Base-by-base conservation (phyloP, 2,888 invertebrate genomes). In the Ophion obscuratus region DNA sequence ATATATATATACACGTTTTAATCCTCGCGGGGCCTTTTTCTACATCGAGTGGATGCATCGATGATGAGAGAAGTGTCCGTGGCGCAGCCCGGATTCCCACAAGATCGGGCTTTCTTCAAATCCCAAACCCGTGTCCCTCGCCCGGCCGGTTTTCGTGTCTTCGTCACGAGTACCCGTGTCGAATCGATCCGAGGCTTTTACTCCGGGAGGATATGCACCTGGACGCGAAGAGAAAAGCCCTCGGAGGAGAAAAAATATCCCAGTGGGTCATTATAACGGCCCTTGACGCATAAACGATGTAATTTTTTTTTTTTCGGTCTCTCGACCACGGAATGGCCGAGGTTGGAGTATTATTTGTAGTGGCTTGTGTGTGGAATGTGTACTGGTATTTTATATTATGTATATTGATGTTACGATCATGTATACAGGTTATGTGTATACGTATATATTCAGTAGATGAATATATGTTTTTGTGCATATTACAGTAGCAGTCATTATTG, bases 181-280 rank as follows among this genome's bases (percentile, higher is more conserved):
- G 82, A 85, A 83, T 85, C 76, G 80, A 80, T 85, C 83, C 80
- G 71, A 76, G 79, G 71, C 70, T 83, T 83, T 80, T 73, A 57
- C 57, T 80, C 73, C 44, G 36, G 40, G 67, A 27, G 9, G 44
- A 62, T 59, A 59, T 27, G n/a, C 11, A 24, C 31, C 31, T 24
- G 31, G 27, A 27, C 7, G 31, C 27, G 47, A 36, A 20, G n/a
- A 62, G 53, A 61, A 75, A 71, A 67, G 75, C 75, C 71, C 62
- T 75, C 75, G 78, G 64, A 61, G 53, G n/a, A 11, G 64, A 24
- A 40, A 62, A 70, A 62, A 70, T 70, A 62, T 70, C 79, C 47
- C 27, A 47, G 66, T 40, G 57, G 67, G 64, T 82, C 85, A 85
- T 85, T 40, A 40, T 82, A 85, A 79, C 75, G 82, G 78, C 79